These are phyloP conservation scores for Corythornis leucogaster DNA, from an alignment of 2,797 vertebrate genomes.

Conservation along the genomic window DNA sequence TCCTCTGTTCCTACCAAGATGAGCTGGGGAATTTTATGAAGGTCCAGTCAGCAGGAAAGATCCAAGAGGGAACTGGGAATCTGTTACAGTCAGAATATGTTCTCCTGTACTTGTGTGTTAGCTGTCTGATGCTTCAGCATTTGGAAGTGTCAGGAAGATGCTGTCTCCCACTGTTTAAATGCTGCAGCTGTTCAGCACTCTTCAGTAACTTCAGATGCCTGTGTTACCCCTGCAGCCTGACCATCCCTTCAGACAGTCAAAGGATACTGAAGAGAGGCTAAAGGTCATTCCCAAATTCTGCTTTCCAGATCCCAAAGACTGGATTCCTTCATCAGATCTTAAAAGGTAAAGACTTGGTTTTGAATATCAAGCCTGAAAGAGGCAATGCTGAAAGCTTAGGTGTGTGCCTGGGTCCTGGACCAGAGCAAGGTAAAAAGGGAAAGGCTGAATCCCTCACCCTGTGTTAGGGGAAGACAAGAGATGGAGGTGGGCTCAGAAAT, in stretches of 20 bases:
- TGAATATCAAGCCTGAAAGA: background rate
- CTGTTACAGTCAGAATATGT: background rate
- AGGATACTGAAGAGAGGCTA: constrained; percentile 93
- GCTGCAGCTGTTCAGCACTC: background rate
- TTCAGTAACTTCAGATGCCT: background rate
- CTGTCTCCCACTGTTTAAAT: background rate
- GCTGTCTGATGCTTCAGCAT: background rate
- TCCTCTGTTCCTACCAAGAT: background rate
- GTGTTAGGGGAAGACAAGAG: background rate
- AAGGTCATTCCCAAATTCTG: constrained; percentile 97
- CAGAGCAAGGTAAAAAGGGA: background rate
- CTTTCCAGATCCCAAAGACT: constrained; percentile 94
- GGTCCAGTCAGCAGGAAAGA: background rate
- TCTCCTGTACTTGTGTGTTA: background rate
- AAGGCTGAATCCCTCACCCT: background rate
- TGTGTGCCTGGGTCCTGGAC: background rate
- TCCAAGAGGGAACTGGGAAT: background rate
- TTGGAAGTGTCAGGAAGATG: background rate
- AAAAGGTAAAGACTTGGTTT: constrained; percentile 81
- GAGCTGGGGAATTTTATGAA: background rate
- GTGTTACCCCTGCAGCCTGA: constrained; percentile 84
- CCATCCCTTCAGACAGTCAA: constrained; percentile 88
- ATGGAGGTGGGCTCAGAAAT: background rate
- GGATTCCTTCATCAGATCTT: constrained; percentile 88
- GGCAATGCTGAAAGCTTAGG: background rate